A percentile compares a stretch with the other conserved stretches of the same genome.
Conservation (phyloP, 2,797 vertebrate genomes). For the Amblyopsis hoosieri region DNA sequence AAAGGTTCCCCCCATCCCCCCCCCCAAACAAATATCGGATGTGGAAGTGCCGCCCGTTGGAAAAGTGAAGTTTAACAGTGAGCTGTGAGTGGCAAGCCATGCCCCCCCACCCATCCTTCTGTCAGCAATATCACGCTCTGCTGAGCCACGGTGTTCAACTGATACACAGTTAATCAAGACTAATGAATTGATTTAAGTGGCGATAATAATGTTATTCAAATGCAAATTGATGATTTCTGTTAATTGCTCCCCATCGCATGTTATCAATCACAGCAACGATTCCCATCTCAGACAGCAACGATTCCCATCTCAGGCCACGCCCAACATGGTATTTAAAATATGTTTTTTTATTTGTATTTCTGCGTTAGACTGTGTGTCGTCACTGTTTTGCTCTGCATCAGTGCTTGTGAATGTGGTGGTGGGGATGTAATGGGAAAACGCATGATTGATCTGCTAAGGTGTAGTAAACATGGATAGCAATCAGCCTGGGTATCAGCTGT, state of each 20-base stretch:
- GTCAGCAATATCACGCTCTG: slow-evolving; percentile 76
- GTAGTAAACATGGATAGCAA: neutral
- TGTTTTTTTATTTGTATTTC: slow-evolving; percentile 24
- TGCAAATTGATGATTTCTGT: slow-evolving; percentile 93
- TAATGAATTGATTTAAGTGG: slow-evolving; percentile 94
- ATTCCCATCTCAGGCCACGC: slow-evolving; percentile 17
- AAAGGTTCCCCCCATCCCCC: too few relatives aligned
- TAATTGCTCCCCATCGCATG: slow-evolving; percentile 92
- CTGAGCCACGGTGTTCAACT: slow-evolving; percentile 78
- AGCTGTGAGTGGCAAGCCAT: slow-evolving; percentile 1
- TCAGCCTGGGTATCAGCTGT: neutral
- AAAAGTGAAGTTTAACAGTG: too few relatives aligned
- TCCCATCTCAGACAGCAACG: slow-evolving; percentile 39
- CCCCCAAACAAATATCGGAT: too few relatives aligned
- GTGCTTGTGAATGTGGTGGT: slow-evolving; percentile 52
- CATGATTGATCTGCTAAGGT: slow-evolving; percentile 53
- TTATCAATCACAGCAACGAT: slow-evolving; percentile 82
- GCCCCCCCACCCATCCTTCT: slow-evolving; percentile 39
- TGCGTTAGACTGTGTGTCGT: slow-evolving; percentile 12
- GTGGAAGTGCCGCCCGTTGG: too few relatives aligned
- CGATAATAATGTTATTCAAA: slow-evolving; percentile 97
- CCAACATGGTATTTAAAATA: slow-evolving; percentile 11
- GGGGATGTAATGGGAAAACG: slow-evolving; percentile 71
- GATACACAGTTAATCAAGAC: slow-evolving; percentile 91
- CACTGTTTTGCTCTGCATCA: slow-evolving; percentile 59